phyloP scores from a whole-genome alignment of 2,113 vertebrate genomes.

The Chlorodrepanis virens region DNA sequence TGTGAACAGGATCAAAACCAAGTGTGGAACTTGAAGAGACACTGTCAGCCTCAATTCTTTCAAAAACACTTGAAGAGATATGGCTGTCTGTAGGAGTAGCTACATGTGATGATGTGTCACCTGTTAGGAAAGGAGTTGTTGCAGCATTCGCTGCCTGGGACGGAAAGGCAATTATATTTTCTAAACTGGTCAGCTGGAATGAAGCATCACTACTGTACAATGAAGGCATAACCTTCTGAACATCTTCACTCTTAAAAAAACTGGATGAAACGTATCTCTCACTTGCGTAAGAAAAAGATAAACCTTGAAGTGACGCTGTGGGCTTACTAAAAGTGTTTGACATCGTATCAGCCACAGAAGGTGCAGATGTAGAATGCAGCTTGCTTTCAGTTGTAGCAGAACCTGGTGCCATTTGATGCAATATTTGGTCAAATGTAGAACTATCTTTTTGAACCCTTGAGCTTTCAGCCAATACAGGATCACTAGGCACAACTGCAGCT shows the following conservation, averaged over 20 bases:
- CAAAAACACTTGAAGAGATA: slow-evolving; percentile 44
- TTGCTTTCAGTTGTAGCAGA: slow-evolving; percentile 61
- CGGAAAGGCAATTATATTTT: slow-evolving; percentile 38
- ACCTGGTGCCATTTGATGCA: slow-evolving; percentile 58
- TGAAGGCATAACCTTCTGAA: slow-evolving; percentile 60
- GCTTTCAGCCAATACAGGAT: slow-evolving; percentile 65
- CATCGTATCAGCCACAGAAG: slow-evolving; percentile 18
- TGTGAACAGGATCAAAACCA: slow-evolving; percentile 43
- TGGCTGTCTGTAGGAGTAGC: slow-evolving; percentile 15
- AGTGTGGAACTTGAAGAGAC: slow-evolving; percentile 44
- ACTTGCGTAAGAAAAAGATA: slow-evolving; percentile 62
- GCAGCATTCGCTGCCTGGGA: slow-evolving; percentile 1
- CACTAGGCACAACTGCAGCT: slow-evolving; percentile 55
- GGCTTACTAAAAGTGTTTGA: slow-evolving; percentile 54
- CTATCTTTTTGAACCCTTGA: slow-evolving; percentile 62
- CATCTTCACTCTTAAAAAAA: slow-evolving; percentile 64
- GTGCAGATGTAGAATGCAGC: slow-evolving; percentile 54
- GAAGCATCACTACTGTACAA: slow-evolving; percentile 50
- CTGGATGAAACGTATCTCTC: slow-evolving; percentile 60
- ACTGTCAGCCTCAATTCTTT: slow-evolving; percentile 50
- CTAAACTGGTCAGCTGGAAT: slow-evolving; percentile 61
- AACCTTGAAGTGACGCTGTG: slow-evolving; percentile 57
- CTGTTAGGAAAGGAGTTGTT: slow-evolving; percentile 60
- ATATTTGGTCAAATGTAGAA: slow-evolving; percentile 68
- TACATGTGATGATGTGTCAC: slow-evolving; percentile 27